Percentiles rank a stretch among this genome's conserved stretches.
Evolutionary conservation across 2,888 invertebrate genomes (phyloP).

Genomic region (Saturnia japonica): DNA sequence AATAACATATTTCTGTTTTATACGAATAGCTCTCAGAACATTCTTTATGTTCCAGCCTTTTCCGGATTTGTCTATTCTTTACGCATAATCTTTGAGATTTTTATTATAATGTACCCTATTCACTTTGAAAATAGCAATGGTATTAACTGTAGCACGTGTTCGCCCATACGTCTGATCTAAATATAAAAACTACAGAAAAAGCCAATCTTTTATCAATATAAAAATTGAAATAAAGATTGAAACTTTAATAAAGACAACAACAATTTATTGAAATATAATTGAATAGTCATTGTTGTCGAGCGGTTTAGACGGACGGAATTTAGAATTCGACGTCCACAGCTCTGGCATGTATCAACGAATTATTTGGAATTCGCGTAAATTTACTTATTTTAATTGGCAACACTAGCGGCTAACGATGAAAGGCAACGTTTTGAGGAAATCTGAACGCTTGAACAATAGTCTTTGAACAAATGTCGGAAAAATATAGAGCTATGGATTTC

Average conservation of each 20-base stretch:
- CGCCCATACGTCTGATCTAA: constrained; percentile 23
- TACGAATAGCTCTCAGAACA: background rate
- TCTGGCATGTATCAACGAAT: too few species aligned
- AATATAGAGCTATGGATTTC: too few species aligned
- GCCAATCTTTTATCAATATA: constrained; percentile 39
- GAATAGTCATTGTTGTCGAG: too few species aligned
- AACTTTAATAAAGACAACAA: constrained; percentile 13
- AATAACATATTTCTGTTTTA: background rate
- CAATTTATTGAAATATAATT: background rate
- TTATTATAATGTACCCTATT: background rate
- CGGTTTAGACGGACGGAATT: too few species aligned
- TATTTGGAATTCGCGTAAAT: too few species aligned
- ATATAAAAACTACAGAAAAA: constrained; percentile 45
- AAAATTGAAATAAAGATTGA: constrained; percentile 17
- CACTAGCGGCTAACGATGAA: too few species aligned
- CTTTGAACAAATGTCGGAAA: too few species aligned
- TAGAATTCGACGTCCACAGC: too few species aligned
- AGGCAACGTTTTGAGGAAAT: too few species aligned
- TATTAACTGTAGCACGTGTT: background rate
- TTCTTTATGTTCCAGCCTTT: background rate
- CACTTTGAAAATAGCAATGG: background rate
- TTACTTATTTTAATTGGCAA: too few species aligned
- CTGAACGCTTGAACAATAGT: too few species aligned
- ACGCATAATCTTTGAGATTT: background rate
- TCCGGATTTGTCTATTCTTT: background rate